These are phyloP conservation scores for Ornithoptera alexandrae DNA, from an alignment of 2,888 invertebrate genomes.

Conservation along the genomic window DNA sequence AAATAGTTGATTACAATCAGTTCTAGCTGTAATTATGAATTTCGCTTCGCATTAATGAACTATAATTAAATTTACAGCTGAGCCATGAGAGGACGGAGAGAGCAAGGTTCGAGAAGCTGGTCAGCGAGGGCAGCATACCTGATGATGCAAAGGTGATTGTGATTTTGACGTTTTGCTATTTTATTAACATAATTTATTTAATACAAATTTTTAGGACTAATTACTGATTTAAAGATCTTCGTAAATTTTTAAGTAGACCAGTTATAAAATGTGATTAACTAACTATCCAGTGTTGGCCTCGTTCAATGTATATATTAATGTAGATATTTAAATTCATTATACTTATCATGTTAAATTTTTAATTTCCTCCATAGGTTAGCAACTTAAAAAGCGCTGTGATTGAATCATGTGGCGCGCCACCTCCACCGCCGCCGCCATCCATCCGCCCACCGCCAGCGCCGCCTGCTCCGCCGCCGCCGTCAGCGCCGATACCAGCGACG, in stretches of 20 bases:
- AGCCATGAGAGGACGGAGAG: constrained; percentile 90
- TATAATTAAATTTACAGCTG: constrained; percentile 58
- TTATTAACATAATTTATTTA: background rate
- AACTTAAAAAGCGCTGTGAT: constrained; percentile 73
- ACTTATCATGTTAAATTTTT: background rate
- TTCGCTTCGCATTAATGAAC: too few relatives aligned
- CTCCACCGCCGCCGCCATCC: constrained; percentile 80
- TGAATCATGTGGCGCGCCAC: constrained; percentile 57
- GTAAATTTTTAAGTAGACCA: too few relatives aligned
- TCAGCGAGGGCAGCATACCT: constrained; percentile 94
- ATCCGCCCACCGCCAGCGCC: constrained; percentile 81
- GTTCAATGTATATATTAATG: too few relatives aligned
- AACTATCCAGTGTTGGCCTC: too few relatives aligned
- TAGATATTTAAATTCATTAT: too few relatives aligned
- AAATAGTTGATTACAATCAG: too few relatives aligned
- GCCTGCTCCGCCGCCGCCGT: constrained; percentile 80
- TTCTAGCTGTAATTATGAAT: too few relatives aligned
- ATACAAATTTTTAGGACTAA: background rate
- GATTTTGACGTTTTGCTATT: background rate
- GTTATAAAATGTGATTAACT: too few relatives aligned
- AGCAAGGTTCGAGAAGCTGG: constrained; percentile 89
- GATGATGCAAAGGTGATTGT: constrained; percentile 91
- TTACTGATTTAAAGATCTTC: too few relatives aligned
- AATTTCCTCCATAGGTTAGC: constrained; percentile 57
- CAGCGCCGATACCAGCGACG: constrained; percentile 74